phyloP scores from a whole-genome alignment of 2,113 vertebrate species.

The Scophthalmus maximus region DNA sequence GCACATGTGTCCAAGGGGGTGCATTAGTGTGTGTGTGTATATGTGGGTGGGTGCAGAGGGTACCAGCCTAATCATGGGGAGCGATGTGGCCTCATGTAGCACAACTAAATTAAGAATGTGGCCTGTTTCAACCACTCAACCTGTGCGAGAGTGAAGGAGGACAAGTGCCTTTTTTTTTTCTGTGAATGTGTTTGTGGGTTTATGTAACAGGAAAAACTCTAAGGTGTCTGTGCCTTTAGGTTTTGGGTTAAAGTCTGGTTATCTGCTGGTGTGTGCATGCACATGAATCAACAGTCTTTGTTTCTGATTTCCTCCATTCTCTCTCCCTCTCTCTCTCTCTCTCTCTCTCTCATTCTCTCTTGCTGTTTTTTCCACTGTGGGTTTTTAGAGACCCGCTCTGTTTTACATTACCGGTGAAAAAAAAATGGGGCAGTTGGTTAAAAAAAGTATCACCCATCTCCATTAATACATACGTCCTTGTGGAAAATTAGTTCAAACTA shows the following conservation, averaged over 20 bases:
- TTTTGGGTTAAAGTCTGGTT: constrained; percentile 4
- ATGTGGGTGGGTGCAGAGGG: background rate
- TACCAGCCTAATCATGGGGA: constrained; percentile 9
- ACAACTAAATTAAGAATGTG: constrained; percentile 49
- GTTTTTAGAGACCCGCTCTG: constrained; percentile 66
- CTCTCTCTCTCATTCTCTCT: constrained; percentile 17
- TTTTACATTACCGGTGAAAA: constrained; percentile 76
- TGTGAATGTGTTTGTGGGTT: constrained; percentile 25
- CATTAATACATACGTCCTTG: constrained; percentile 57
- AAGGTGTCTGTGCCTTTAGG: background rate
- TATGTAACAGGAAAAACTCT: constrained; percentile 12
- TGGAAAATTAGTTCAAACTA: constrained; percentile 65
- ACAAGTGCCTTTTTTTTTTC: constrained; percentile 20
- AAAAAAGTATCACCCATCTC: constrained; percentile 59
- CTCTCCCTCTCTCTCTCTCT: constrained; percentile 14
- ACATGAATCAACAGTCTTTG: constrained; percentile 17
- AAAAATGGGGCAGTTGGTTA: constrained; percentile 65
- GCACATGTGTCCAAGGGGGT: constrained; percentile 56
- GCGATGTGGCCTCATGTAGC: constrained; percentile 35
- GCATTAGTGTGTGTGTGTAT: constrained; percentile 24
- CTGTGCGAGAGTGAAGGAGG: constrained; percentile 51
- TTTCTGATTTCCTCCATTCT: constrained; percentile 42
- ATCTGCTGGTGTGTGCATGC: constrained; percentile 3
- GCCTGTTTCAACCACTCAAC: constrained; percentile 50
- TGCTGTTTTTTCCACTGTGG: constrained; percentile 64